Percentiles rank a stretch among this genome's conserved stretches.
These are phyloP conservation scores for Seira sanloemensis DNA, from an alignment of 2,888 invertebrate species.

Conservation along the genomic window DNA sequence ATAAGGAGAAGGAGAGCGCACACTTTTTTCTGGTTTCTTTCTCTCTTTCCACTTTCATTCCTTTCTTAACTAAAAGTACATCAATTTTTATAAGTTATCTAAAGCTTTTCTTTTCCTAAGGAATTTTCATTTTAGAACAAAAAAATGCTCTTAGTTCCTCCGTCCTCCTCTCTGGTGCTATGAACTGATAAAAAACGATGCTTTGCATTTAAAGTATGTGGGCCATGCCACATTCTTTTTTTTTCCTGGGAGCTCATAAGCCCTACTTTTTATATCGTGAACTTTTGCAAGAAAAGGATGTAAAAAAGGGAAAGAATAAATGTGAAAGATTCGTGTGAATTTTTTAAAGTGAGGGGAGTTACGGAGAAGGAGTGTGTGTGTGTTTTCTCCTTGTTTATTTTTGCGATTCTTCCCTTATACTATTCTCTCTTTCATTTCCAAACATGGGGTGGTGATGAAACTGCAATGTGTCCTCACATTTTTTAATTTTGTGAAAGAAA, in stretches of 20 bases:
- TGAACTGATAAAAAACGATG: not conserved
- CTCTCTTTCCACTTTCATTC: not conserved
- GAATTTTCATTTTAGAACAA: slow-evolving; percentile 14
- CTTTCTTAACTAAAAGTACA: not conserved
- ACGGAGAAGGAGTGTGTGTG: not conserved
- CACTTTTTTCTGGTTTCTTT: not conserved
- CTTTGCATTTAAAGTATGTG: not conserved
- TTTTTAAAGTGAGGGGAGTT: not conserved
- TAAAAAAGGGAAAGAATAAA: not conserved
- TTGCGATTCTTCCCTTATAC: not conserved
- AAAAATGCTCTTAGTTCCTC: no score
- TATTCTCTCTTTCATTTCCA: not conserved
- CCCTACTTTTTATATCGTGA: not conserved
- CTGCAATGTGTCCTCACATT: not conserved
- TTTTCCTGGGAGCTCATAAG: not conserved
- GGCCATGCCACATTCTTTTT: slow-evolving; percentile 7
- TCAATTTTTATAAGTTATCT: slow-evolving; percentile 1
- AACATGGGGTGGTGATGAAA: not conserved
- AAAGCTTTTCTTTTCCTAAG: not conserved
- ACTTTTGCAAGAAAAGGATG: not conserved
- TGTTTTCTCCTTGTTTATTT: not conserved
- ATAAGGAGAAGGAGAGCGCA: no score
- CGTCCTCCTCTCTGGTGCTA: not conserved
- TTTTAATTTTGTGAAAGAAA: not conserved
- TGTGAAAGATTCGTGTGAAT: slow-evolving; percentile 9